phyloP scores from a whole-genome alignment of 2,888 invertebrate species.

The Macrosoma leucophasiata region DNA sequence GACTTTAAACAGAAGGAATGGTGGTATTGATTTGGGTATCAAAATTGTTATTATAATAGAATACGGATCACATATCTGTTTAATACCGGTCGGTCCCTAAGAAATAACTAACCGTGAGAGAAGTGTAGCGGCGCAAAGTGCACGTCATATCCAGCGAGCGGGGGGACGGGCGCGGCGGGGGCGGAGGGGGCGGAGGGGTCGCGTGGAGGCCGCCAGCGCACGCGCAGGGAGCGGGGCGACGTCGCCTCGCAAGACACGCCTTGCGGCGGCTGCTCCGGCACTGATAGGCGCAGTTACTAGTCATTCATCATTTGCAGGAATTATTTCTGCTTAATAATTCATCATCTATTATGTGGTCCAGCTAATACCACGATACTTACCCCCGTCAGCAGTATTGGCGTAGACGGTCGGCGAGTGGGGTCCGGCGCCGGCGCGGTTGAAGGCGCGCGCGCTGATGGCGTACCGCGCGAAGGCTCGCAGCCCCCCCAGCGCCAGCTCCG shows the following conservation, averaged over 20 bases:
- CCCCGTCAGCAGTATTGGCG: conserved; percentile 87
- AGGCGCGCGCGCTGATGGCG: conserved; percentile 85
- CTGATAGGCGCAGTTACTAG: conserved; percentile 47
- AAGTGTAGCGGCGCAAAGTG: conserved; percentile 77
- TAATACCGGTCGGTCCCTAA: conserved; percentile 8
- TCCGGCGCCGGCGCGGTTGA: conserved; percentile 87
- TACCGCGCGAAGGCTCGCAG: conserved; percentile 86
- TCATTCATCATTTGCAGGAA: too few relatives aligned
- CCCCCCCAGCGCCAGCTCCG: conserved; percentile 77
- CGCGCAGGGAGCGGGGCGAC: conserved; percentile 82
- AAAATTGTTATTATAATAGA: too few relatives aligned
- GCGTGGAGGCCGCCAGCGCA: conserved; percentile 78
- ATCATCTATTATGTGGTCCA: too few relatives aligned
- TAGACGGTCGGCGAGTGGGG: conserved; percentile 82
- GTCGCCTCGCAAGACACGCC: conserved; percentile 81
- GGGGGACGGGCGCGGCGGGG: conserved; percentile 73
- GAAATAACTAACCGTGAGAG: conserved; percentile 33
- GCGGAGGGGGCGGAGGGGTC: conserved; percentile 69
- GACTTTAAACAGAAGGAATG: too few relatives aligned
- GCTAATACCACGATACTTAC: conserved; percentile 49
- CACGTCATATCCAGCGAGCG: conserved; percentile 86
- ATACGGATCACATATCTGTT: conserved; percentile 10
- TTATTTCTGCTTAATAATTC: too few relatives aligned
- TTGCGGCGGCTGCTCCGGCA: conserved; percentile 82
- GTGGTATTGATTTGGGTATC: too few relatives aligned